Percentiles rank a stretch among this genome's conserved stretches.
Conservation (phyloP, 2,888 invertebrate species). For the Epistrophella euchroma region DNA sequence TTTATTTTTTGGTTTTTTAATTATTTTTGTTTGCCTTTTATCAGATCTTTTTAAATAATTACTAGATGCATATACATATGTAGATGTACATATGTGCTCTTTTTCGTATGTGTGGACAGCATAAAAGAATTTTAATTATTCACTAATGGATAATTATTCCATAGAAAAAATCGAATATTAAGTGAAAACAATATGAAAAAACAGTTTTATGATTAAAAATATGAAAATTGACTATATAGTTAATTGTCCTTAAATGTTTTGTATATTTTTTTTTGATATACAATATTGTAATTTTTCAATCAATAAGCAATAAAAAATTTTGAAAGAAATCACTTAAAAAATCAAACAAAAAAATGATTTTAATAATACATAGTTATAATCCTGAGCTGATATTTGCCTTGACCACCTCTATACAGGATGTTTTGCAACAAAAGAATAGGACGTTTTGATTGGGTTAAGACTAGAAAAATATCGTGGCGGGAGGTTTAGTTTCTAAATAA, state of each 20-base stretch:
- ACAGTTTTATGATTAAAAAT: conserved; percentile 6
- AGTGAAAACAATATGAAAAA: conserved; percentile 14
- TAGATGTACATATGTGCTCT: not conserved
- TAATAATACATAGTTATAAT: no score
- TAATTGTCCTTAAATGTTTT: conserved; percentile 43
- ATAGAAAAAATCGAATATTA: conserved; percentile 24
- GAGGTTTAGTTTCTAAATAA: no score
- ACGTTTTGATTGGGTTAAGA: no score
- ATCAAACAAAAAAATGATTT: not conserved
- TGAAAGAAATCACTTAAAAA: not conserved
- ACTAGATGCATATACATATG: not conserved
- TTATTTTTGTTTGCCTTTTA: conserved; percentile 22
- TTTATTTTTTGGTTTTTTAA: conserved; percentile 8
- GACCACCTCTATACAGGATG: no score
- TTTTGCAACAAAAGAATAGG: no score
- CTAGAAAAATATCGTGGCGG: no score
- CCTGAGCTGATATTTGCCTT: no score
- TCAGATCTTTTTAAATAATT: conserved; percentile 53
- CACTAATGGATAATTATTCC: conserved; percentile 67
- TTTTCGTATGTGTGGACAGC: conserved; percentile 19
- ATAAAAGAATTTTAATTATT: conserved; percentile 65
- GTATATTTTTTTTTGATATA: conserved; percentile 27
- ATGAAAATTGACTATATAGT: conserved; percentile 7
- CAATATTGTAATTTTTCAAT: not conserved
- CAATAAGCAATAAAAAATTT: not conserved